Base-by-base conservation (phyloP, 2,888 invertebrate genomes). In the Tromatobia lineatoria region DNA sequence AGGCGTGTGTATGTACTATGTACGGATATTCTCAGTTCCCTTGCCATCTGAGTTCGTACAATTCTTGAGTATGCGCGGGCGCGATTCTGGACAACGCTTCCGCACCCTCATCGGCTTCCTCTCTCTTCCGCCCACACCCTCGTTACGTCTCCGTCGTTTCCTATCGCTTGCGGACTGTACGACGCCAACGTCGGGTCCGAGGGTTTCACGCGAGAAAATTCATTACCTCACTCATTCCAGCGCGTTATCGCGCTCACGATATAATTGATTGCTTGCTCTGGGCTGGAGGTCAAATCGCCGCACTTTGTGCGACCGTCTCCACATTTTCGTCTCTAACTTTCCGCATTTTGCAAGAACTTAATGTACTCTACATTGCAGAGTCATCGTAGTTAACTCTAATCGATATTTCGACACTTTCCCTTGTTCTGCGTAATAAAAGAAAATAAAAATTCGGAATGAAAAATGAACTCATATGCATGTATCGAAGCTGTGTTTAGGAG, bases 161-260 rank as follows among this genome's bases (percentile, higher is more conserved):
- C 59, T 38, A 50, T 69, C 69, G 66, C 75, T 29, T 45, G 52
- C 50, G 70, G 69, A 45, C 61, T 75, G 57, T 69, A 73, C 83
- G 80, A 76, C 80, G 76, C 47, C 75, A 76, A 80, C 83, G 70
- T 83, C 59, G 80, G 80, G 50, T 52, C 66, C 69, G 80, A 84
- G 75, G 83, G 70, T 70, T 74, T 85, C 71, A 69, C 80, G 82
- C 86, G 89, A 87, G 87, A 87, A 90, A 92, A 92, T 91, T 92
- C 91, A 91, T 92, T 92, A 92, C 91, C 91, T 90, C 88, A 88
- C 90, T 91, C 89, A 89, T 91, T 90, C 88, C 89, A 85, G 82
- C 87, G 89, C 89, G 88, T 90, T 89, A 90, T 91, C 90, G 89
- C 88, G 87, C 85, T 83, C 86, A 85, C 86, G 87, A 90, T 89